Evolutionary conservation across 2,888 invertebrate species (phyloP).

Genomic region (Diloba caeruleocephala): DNA sequence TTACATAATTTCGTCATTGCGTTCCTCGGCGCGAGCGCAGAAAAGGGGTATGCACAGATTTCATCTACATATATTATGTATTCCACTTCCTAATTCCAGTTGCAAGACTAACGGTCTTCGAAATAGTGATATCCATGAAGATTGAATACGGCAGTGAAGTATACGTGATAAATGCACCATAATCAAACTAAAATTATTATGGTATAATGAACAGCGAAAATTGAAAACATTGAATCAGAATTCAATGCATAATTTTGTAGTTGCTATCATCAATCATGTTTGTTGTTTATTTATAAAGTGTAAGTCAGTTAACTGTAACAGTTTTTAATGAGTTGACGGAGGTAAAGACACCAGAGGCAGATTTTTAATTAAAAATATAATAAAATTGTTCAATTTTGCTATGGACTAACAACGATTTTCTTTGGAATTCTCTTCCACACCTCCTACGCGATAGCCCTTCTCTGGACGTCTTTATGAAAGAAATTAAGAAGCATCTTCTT

Average conservation of each 20-base stretch:
- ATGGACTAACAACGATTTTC: too few relatives aligned
- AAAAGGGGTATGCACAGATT: slow-evolving; percentile 55
- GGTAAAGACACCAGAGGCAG: too few relatives aligned
- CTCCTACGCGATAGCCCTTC: too few relatives aligned
- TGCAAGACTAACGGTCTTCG: slow-evolving; percentile 69
- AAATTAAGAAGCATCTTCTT: too few relatives aligned
- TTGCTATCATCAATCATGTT: slow-evolving; percentile 45
- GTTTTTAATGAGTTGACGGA: slow-evolving; percentile 1
- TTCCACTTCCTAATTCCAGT: slow-evolving; percentile 48
- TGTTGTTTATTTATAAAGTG: slow-evolving; percentile 29
- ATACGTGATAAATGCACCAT: slow-evolving; percentile 69
- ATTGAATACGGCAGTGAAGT: slow-evolving; percentile 73
- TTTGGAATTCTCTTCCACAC: too few relatives aligned
- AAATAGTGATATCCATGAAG: slow-evolving; percentile 67
- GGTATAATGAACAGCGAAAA: slow-evolving; percentile 65
- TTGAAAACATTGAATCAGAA: slow-evolving; percentile 59
- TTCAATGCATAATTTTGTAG: slow-evolving; percentile 61
- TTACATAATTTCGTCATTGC: slow-evolving; percentile 76
- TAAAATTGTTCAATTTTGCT: too few relatives aligned
- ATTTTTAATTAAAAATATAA: too few relatives aligned
- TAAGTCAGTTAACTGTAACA: slow-evolving; percentile 2
- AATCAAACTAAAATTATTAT: slow-evolving; percentile 61
- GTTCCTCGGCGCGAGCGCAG: slow-evolving; percentile 39
- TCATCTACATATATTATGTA: slow-evolving; percentile 57
- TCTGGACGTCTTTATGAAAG: too few relatives aligned